Conservation (phyloP, 2,113 vertebrate genomes). For the Connochaetes taurinus region DNA sequence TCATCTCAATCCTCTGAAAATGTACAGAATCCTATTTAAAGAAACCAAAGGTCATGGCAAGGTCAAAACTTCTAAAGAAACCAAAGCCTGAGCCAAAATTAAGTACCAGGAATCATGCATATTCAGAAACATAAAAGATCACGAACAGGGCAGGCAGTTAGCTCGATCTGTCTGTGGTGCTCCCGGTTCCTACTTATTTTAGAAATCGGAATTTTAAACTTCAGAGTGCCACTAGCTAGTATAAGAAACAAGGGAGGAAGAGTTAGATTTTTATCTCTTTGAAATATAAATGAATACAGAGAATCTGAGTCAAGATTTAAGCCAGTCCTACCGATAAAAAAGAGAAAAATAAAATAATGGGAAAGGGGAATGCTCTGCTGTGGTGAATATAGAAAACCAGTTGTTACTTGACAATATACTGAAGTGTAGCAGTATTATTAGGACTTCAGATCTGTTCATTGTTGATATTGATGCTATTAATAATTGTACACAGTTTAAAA, state of each 20-base stretch:
- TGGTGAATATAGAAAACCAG: background rate
- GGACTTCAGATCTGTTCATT: background rate
- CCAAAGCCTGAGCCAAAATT: slow-evolving; percentile 15
- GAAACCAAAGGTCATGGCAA: background rate
- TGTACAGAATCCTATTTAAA: background rate
- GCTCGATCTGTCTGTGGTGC: background rate
- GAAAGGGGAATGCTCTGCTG: accelerated
- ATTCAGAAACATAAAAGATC: background rate
- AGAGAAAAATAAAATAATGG: background rate
- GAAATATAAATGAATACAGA: background rate
- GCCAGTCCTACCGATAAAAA: background rate
- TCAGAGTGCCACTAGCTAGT: background rate
- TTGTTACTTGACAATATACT: background rate
- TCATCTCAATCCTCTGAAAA: slow-evolving; percentile 28
- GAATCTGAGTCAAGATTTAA: slow-evolving; percentile 11
- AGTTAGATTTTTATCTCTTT: background rate
- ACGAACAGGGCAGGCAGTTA: background rate
- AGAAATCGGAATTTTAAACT: background rate
- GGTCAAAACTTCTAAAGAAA: slow-evolving; percentile 33
- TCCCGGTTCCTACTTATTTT: background rate
- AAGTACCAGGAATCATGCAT: background rate
- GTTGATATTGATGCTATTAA: background rate
- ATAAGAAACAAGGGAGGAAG: background rate
- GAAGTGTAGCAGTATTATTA: background rate
- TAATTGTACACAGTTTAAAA: background rate